Evolutionary conservation across 2,113 vertebrate species (phyloP).

Genomic region (Gallinago media): DNA sequence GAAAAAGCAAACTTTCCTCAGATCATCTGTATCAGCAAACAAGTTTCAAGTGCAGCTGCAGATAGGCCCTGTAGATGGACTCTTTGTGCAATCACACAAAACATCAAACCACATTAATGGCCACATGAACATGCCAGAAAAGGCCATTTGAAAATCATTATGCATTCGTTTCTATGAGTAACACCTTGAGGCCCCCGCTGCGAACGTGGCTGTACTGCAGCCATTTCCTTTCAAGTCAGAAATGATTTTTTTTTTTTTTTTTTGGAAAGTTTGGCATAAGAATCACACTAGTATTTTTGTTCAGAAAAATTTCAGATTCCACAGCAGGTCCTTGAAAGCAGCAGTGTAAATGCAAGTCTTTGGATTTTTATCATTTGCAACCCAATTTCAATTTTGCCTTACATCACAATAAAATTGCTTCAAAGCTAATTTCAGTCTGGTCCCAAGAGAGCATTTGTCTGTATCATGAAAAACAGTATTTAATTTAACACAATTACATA

Average conservation of each 20-base stretch:
- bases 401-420: constrained; percentile 27
- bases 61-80: not conserved
- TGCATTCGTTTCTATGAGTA: constrained; percentile 26
- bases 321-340: not conserved
- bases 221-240: constrained; percentile 26
- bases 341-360: not conserved
- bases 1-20: constrained; percentile 12
- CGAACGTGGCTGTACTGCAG: not conserved
- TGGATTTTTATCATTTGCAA: constrained; percentile 31
- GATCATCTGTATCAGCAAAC: constrained; percentile 2
- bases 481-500: not conserved
- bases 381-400: not conserved
- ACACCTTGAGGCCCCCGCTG: constrained; percentile 37
- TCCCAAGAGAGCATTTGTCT: constrained; percentile 6
- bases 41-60: not conserved
- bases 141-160: constrained; percentile 48
- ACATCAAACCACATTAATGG: not conserved
- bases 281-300: not conserved
- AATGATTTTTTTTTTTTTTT: not conserved
- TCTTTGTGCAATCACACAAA: not conserved
- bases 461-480: not conserved
- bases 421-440: constrained; percentile 25
- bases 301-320: not conserved
- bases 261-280: not conserved
- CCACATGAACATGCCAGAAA: not conserved